Evolutionary conservation across 2,113 vertebrate genomes (phyloP), one percentile per base, ranked within the genome.

Genomic region (Semnornis frantzii): DNA sequence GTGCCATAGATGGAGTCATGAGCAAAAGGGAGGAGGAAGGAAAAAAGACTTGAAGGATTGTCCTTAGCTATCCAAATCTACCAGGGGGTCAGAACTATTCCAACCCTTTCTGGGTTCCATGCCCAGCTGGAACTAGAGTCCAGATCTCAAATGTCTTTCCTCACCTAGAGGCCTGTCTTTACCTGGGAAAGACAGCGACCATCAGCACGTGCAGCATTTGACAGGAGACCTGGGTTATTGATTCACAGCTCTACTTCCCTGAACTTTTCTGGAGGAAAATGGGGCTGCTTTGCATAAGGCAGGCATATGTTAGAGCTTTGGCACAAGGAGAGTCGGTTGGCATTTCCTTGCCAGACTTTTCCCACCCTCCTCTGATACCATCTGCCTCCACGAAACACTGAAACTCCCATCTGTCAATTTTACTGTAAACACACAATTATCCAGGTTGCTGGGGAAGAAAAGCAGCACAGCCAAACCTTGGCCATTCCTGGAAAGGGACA

Each of bases 351-450:
- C 93, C 95, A 96, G 94, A 92, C 93, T 94, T 94, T 95, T 96
- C 96, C 89, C 95, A 96, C 96, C 93, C 96, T 97, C 93, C 95
- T 96, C 96, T 95, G 96, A 91, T 90, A 76, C 96, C 96, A 97
- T 97, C 96, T 97, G 96, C 93, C 96, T 95, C 89, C 2, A 5
- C 15, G 90, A 93, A 95, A 94, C 33, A 58, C 93, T 92, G 92
- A 84, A 94, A 95, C 46, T 95, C 95, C 95, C 95, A 96, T 97
- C 96, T 97, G 96, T 95, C 96, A 95, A 95, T 96, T 96, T 94
- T 77, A 74, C 84, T 94, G 90, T 95, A 96, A 97, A 96, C 94
- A 96, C 95, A 95, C 91, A 75, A 96, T 96, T 96, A 91, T 80
- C 88, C 92, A 71, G 95, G 86, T 82, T 92, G 93, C 86, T 58